Conservation (phyloP, 2,797 vertebrate genomes). For the Clarias platycephalus region DNA sequence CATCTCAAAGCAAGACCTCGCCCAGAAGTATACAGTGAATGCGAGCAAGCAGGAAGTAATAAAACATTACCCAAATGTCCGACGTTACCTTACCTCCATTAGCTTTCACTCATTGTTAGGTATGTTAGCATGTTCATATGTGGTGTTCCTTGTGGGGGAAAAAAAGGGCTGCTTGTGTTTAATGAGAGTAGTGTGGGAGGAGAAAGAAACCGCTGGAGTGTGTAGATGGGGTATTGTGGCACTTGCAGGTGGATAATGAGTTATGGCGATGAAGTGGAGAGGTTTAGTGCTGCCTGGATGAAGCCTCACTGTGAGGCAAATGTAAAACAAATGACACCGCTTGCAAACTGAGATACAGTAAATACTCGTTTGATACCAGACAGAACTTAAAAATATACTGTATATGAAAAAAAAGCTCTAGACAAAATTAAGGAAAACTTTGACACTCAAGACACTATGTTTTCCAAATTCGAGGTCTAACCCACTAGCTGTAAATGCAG, state of each 20-base stretch:
- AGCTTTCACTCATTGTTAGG: background rate
- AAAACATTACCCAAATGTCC: background rate
- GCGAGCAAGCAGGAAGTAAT: background rate
- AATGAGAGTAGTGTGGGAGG: slow-evolving; percentile 46
- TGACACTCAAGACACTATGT: background rate
- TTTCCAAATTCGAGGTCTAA: background rate
- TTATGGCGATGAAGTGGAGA: slow-evolving; percentile 71
- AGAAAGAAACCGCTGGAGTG: slow-evolving; percentile 77
- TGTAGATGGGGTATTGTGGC: slow-evolving; percentile 76
- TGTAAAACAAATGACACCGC: slow-evolving; percentile 74
- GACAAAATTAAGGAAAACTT: background rate
- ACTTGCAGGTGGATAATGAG: slow-evolving; percentile 84
- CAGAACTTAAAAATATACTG: background rate
- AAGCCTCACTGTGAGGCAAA: slow-evolving; percentile 73
- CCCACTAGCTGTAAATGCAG: slow-evolving; percentile 24
- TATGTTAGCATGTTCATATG: background rate
- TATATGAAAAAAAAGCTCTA: background rate
- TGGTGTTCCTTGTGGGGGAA: background rate
- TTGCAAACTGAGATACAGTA: slow-evolving; percentile 17
- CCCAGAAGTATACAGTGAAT: background rate
- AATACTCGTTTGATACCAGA: background rate
- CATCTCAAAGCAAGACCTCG: background rate
- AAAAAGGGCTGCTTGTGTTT: background rate
- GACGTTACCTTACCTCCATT: background rate
- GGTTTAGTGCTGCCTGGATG: slow-evolving; percentile 79